Percentiles rank a stretch among this genome's conserved stretches.
Evolutionary conservation across 64 coral and sea anemone genomes (phyloP).

Genomic region (Pocillopora damicornis): DNA sequence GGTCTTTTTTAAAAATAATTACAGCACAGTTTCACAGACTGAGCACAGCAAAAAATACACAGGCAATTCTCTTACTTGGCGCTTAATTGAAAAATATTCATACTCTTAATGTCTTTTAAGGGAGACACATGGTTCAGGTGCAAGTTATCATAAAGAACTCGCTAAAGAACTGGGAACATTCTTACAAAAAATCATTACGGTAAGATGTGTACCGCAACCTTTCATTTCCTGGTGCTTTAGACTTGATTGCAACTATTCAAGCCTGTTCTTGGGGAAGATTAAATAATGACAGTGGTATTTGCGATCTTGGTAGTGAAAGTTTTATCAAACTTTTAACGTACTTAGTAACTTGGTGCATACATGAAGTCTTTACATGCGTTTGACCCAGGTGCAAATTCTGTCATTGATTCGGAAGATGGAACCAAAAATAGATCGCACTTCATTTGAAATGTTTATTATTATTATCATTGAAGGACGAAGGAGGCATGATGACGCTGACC

Average conservation of each 20-base stretch:
- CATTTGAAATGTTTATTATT: not conserved
- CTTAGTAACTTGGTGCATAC: not conserved
- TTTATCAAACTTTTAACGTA: too few species aligned
- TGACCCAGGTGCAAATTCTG: too few species aligned
- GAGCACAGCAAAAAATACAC: too few species aligned
- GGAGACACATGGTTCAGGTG: slow-evolving; percentile 88
- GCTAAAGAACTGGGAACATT: slow-evolving; percentile 81
- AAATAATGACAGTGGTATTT: too few species aligned
- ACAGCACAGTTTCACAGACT: too few species aligned
- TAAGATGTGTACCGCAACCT: not conserved
- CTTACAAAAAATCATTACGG: slow-evolving; percentile 80
- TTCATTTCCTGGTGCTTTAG: too few species aligned
- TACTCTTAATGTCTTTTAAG: slow-evolving; percentile 27
- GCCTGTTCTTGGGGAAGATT: too few species aligned
- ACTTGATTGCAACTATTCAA: too few species aligned
- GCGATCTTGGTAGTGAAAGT: too few species aligned
- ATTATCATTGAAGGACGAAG: slow-evolving; percentile 61
- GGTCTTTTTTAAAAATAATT: too few species aligned
- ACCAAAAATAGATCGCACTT: not conserved
- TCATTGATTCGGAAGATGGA: too few species aligned
- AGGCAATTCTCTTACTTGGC: too few species aligned
- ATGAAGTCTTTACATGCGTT: not conserved
- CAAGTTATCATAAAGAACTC: slow-evolving; percentile 92
- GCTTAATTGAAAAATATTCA: not conserved
- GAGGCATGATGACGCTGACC: slow-evolving; percentile 92